Evolutionary conservation across 1,140 invertebrate genomes (phyloP), one percentile per base, ranked within the genome.

Genomic region (Branchinecta lindahli): DNA sequence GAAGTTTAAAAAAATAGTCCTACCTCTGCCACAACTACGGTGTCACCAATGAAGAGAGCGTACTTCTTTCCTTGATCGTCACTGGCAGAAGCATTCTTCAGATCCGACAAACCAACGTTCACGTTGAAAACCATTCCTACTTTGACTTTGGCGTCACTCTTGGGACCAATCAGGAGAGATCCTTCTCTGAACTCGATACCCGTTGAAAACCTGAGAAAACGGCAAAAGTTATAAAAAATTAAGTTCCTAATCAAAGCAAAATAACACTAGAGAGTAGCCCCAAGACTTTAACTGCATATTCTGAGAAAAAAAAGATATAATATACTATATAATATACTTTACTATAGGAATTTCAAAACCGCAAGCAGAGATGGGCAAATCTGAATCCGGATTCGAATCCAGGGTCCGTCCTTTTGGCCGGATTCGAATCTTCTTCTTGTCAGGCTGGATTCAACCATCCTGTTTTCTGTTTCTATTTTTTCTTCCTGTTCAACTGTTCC

Each of bases 101-200:
- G 81, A 77, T 89, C 90, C n/a, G 90, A 85, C 46, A 99, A 84
- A 65, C 96, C 97, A 74, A 99, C 85, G 76, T 93, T 94, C 9
- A 99, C 83, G 78, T 97, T 97, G 76, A 98, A 98, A 0, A 97
- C 87, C 95, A 99, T 98, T 66, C 91, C 92, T 79, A 96, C 96
- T 75, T 88, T 90, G 0, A 88, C 86, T n/a, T 85, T 75, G 4
- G 85, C 84, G 33, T 82, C 85, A 65, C 88, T 92, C 83, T 98
- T 99, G 5, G 91, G 88, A 4, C 88, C 90, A 75, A 99, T 92
- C 0, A 95, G 81, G 46, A 99, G 82, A 0, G 91, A 91, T 74
- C 89, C 90, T 80, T 99, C 97, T 68, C 95, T 86, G 79, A 99
- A 99, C 80, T 99, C 96, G 75, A 99, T 92, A 8, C 97, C 97